Base-by-base conservation (phyloP, 2,888 invertebrate genomes). In the Abrostola triplasia region DNA sequence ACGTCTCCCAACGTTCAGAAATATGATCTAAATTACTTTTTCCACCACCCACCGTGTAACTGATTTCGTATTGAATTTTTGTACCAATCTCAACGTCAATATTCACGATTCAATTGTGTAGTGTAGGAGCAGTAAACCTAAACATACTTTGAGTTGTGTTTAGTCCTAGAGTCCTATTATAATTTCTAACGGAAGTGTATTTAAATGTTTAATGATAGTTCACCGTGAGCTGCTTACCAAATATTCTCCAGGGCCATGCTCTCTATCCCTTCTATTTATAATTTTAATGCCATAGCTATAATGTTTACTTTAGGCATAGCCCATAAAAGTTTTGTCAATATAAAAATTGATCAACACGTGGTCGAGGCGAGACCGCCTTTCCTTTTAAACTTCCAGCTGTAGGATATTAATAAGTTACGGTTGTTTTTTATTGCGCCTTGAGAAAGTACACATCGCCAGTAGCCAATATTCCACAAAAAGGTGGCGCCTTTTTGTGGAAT, bases 251-350 rank as follows among this genome's bases (percentile, higher is more conserved):
- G 42, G 36, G 53, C 48, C 36, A 11, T 13, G 42, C 35, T 56
- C 12, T 24, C 59, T 59, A 54, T 50, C 12, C n/a, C 1, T 55
- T 57, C 64, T 75, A 75, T 72, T 75, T 64, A 50, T 53, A 55
- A 49, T 55, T 49, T 75, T 69, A 64, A 69, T 59, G 48, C 38
- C 40, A 38, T 49, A 41, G 58, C 67, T 64, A 67, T 68, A 66
- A 74, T 75, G 64, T 77, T 77, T 69, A 76, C 68, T 67, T 74
- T 64, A 67, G 55, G 40, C 62, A 74, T 62, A 66, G 53, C 64
- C 57, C 65, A 71, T 77, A 64, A 65, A 76, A 76, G 49, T 52
- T 72, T 65, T 77, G 79, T 76, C 73, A 72, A 61, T 70, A 79
- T 72, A 67, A 77, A 74, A 76, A 67, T 55, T 65, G 10, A 64